These are phyloP conservation scores for Aptenodytes patagonicus DNA, from an alignment of 2,113 vertebrate species.

Conservation along the genomic window DNA sequence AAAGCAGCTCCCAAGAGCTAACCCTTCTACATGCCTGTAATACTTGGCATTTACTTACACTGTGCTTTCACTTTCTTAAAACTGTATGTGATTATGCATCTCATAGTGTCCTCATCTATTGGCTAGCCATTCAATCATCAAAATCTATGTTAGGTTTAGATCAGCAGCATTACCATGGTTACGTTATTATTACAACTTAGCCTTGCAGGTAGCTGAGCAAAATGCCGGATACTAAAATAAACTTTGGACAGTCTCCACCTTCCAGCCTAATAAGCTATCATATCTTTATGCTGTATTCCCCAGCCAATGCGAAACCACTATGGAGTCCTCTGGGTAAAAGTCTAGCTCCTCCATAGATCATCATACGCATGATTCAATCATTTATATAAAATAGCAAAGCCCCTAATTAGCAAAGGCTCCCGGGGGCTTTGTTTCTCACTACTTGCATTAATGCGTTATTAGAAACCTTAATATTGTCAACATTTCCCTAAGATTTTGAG, in stretches of 20 bases:
- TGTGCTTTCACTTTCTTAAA: not conserved
- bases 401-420: constrained; percentile 38
- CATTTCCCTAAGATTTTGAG: constrained; percentile 33
- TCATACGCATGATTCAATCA: not conserved
- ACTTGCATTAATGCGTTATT: constrained; percentile 32
- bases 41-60: not conserved
- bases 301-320: not conserved
- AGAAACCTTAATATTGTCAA: constrained; percentile 56
- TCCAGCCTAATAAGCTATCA: not conserved
- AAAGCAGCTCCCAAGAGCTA: not conserved
- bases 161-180: not conserved
- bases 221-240: not conserved
- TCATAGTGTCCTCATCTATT: not conserved
- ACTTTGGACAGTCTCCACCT: not conserved
- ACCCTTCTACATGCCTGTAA: not conserved
- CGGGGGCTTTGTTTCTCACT: constrained; percentile 9
- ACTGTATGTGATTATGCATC: not conserved
- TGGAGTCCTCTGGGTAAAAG: constrained; percentile 32
- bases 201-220: not conserved
- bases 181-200: not conserved
- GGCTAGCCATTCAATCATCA: not conserved
- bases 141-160: not conserved
- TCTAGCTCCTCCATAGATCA: constrained; percentile 14
- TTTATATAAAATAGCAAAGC: constrained; percentile 22
- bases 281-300: not conserved